phyloP scores from a whole-genome alignment of 1,140 invertebrate genomes.

The Himalopsyche phryganea region DNA sequence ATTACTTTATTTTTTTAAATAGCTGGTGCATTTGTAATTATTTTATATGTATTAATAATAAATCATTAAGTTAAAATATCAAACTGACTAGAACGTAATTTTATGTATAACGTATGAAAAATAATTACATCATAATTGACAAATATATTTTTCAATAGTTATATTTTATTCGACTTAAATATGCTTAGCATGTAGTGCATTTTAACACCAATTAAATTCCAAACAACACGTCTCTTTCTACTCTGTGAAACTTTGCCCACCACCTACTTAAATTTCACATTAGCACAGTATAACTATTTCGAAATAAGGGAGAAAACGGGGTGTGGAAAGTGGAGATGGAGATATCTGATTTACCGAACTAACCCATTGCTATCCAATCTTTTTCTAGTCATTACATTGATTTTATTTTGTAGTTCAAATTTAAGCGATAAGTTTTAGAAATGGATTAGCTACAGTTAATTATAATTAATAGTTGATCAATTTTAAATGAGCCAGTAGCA shows the following conservation, averaged over 20 bases:
- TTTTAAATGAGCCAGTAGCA: too few relatives aligned
- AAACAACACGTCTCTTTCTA: constrained; percentile 2
- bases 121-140: too few relatives aligned
- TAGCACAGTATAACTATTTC: constrained; percentile 21
- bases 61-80: too few relatives aligned
- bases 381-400: constrained; percentile 4
- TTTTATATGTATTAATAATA: too few relatives aligned
- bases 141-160: too few relatives aligned
- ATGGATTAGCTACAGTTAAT: background rate
- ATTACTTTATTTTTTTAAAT: too few relatives aligned
- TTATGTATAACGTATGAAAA: too few relatives aligned
- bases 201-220: background rate
- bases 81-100: too few relatives aligned
- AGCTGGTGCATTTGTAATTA: too few relatives aligned
- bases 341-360: background rate
- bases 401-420: constrained; percentile 3
- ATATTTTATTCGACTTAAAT: too few relatives aligned
- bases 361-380: background rate
- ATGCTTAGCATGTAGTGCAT: too few relatives aligned
- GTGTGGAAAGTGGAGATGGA: constrained; percentile 5
- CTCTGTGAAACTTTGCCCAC: background rate
- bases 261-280: constrained; percentile 31
- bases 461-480: background rate
- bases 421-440: background rate
- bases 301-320: constrained; percentile 9